phyloP scores from a whole-genome alignment of 2,888 invertebrate species.

The Myathropa florea region DNA sequence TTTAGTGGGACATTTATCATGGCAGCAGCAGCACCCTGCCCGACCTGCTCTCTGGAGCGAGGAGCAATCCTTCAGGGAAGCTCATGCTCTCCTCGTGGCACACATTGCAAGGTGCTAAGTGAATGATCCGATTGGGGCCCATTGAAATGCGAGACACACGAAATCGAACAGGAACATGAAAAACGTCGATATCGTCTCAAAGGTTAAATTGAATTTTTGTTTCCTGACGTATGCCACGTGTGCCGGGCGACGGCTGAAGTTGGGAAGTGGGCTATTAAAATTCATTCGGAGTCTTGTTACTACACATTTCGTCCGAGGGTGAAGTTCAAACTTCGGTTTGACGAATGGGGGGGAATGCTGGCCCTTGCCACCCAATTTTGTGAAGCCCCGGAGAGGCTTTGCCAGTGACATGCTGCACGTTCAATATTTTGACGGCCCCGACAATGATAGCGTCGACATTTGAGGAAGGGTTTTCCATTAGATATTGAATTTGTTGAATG shows the following conservation, averaged over 20 bases:
- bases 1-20: conserved; percentile 22
- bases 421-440: conserved; percentile 15
- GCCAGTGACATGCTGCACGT: neutral
- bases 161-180: neutral
- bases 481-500: conserved; percentile 13
- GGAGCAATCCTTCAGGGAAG: neutral
- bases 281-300: conserved; percentile 8
- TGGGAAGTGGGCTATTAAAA: neutral
- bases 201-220: conserved; percentile 16
- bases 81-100: neutral
- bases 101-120: neutral
- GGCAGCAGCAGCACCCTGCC: neutral
- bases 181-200: conserved; percentile 3
- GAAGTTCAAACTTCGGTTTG: too few relatives aligned
- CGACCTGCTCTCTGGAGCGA: neutral
- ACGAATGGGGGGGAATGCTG: too few relatives aligned
- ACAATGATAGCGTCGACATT: neutral
- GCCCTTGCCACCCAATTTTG: neutral
- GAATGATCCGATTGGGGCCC: neutral
- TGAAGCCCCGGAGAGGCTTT: neutral
- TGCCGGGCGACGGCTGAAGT: neutral
- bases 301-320: neutral
- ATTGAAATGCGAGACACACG: neutral
- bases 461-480: conserved; percentile 9
- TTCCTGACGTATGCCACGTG: conserved; percentile 4